Conservation (phyloP, 2,888 invertebrate species). For the Antheraea assamensis region DNA sequence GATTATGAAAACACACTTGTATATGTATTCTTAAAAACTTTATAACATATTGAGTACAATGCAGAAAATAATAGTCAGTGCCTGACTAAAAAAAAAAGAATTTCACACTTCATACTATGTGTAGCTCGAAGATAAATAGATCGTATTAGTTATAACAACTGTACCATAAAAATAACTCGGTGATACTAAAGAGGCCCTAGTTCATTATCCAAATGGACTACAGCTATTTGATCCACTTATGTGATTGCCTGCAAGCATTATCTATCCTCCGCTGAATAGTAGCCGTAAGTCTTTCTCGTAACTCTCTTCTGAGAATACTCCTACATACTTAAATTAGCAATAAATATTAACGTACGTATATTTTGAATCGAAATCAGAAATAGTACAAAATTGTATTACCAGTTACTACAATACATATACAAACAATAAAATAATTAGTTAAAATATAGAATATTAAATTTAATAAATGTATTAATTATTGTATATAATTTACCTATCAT, state of each 20-base stretch:
- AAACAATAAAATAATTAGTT: too few species aligned
- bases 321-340: conserved; percentile 54
- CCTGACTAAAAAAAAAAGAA: neutral
- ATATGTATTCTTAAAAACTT: too few species aligned
- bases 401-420: neutral
- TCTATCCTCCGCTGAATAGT: conserved; percentile 77
- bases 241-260: conserved; percentile 82
- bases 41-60: too few species aligned
- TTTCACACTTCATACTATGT: neutral
- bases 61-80: neutral
- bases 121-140: conserved; percentile 35
- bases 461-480: too few species aligned
- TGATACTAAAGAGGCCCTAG: conserved; percentile 70
- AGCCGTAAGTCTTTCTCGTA: conserved; percentile 80
- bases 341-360: conserved; percentile 61
- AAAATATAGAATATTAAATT: too few species aligned
- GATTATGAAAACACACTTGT: too few species aligned
- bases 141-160: conserved; percentile 56
- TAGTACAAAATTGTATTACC: neutral
- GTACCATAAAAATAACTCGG: conserved; percentile 65
- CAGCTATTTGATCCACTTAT: conserved; percentile 83
- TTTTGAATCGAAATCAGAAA: conserved; percentile 38
- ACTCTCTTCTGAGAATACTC: conserved; percentile 75
- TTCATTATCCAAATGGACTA: conserved; percentile 82
- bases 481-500: too few species aligned